Evolutionary conservation across 1,140 invertebrate species (phyloP), one percentile per base, ranked within the genome.

Genomic region (Himalopsyche phryganea): DNA sequence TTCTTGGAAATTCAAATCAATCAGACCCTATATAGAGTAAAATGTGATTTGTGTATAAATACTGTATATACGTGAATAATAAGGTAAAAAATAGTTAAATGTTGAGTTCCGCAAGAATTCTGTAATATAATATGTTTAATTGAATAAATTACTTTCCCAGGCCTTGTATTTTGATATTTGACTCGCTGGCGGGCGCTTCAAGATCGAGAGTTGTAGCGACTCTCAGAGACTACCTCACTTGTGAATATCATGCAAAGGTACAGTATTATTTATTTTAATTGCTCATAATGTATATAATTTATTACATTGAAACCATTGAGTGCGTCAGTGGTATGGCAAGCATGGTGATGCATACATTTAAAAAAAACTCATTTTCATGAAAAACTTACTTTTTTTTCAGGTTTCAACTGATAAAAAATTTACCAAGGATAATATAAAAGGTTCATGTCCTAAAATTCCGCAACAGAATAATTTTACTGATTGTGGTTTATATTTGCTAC

Each of bases 401-500:
- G 60, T 76, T 9, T 71, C 75, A 42, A 70, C 58, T 58, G 82
- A 77, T 68, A 84, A 80, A 70, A 64, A 80, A 41, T 93, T 92
- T 69, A 86, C 83, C 23, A 91, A 89, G 72, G 83, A 89, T 67
- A 87, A 86, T 15, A 90, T 94, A 50, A 90, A 88, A 68, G 93
- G 93, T 2, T 83, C 85, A 46, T 85, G 83, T 66, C 89, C 91
- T 0, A 92, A 91, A 79, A 91, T 96, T 55, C 96, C 96, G 14
- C 94, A 97, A 69, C 97, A 99, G 79, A 93, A 87, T 57, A 98
- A 98, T 80, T 95, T 89, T 70, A 93, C 89, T 35, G 97, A 99
- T 75, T 99, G 97, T 79, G 97, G 97, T 2, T 78, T 98, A 5
- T 98, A 93, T 77, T 77, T 98, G 36, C 79, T 98, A 28, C 93